These are phyloP conservation scores for Cololabis saira DNA, from an alignment of 2,113 vertebrate species.

Conservation along the genomic window DNA sequence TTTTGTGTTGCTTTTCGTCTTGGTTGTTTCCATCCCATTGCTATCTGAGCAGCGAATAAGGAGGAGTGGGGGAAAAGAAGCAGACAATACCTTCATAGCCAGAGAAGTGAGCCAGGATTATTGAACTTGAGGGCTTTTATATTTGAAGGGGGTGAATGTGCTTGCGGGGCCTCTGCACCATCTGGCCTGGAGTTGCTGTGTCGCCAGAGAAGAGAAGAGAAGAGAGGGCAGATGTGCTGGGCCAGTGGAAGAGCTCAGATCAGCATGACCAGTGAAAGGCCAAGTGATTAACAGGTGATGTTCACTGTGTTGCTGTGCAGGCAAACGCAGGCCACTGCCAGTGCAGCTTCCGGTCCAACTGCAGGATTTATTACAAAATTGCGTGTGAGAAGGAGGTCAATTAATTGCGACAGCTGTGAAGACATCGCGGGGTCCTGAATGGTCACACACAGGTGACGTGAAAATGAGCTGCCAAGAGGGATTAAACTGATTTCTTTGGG, in stretches of 20 bases:
- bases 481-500: slow-evolving; percentile 1
- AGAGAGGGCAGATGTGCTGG: slow-evolving; percentile 13
- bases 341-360: neutral
- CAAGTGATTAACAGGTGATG: slow-evolving; percentile 16
- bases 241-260: slow-evolving; percentile 9
- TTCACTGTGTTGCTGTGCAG: neutral
- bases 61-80: neutral
- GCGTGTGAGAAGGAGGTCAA: neutral
- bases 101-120: slow-evolving; percentile 17
- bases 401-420: slow-evolving; percentile 1
- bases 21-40: too few species aligned
- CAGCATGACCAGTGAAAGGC: slow-evolving; percentile 24
- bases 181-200: slow-evolving; percentile 24
- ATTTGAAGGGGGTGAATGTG: slow-evolving; percentile 22
- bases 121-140: slow-evolving; percentile 31
- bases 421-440: neutral
- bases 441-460: neutral
- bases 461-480: neutral
- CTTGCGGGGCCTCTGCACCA: slow-evolving; percentile 12
- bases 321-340: neutral
- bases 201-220: slow-evolving; percentile 23
- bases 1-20: too few species aligned
- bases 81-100: neutral
- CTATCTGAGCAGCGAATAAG: neutral
- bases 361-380: neutral